Base-by-base conservation (phyloP, 2,888 invertebrate species). In the Agelastica alni region DNA sequence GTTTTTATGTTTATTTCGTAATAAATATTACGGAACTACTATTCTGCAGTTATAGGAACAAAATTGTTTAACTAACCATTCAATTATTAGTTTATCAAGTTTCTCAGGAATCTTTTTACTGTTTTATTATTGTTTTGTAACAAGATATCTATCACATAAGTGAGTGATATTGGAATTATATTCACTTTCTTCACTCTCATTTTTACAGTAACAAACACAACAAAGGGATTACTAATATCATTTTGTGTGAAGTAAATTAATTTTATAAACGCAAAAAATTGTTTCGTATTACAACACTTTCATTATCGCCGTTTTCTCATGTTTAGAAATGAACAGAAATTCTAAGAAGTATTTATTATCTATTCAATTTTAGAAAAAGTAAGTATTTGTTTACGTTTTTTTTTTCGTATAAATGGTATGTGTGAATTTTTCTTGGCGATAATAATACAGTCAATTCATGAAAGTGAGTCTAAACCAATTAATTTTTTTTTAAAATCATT, bases 231-330 rank as follows among this genome's bases (percentile, higher is more conserved):
- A 32, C 32, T 41, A 32, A 28, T 49, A 49, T 41, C 41, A 32
- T 42, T 41, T 41, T 32, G 41, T 49, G 49, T 41, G 49, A 49
- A 49, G 32, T 14, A 10, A 49, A 49, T 49, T 39, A 41, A 41
- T 49, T 48, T 48, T 18, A 48, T 17, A 39, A 43, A 30, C 30
- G 17, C 30, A 30, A 39, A 48, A 39, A 48, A 48, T 47, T 39
- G 48, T 39, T 48, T 48, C 39, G 10, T 37, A 48, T 48, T 48
- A 48, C 48, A 17, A 16, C 9, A 48, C 31, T 48, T 39, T 48
- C 48, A 48, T 48, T 48, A 39, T 39, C 39, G 13, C 17, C 13
- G 7, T 14, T 30, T 48, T 48, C 48, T 13, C 48, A 48, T 39
- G 30, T 39, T 31, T 14, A 13, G 13, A 39, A 30, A 18, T 26